Percentiles rank a stretch among this genome's conserved stretches.
Evolutionary conservation across 1,140 invertebrate species (phyloP).

Genomic region (Eupristina koningsbergeri): DNA sequence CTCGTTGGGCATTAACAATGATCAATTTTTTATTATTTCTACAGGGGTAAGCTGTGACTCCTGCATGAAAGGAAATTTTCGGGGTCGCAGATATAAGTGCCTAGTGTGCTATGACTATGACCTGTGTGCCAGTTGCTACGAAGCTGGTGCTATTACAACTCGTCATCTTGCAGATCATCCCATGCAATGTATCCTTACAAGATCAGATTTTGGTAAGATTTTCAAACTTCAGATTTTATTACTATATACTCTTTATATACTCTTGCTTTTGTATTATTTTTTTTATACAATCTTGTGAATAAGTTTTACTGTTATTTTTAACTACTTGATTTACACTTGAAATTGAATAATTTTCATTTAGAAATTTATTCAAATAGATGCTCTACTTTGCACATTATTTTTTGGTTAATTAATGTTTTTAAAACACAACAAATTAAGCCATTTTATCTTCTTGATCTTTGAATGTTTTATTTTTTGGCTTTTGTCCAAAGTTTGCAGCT

Average conservation of each 20-base stretch:
- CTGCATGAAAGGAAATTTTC: conserved; percentile 98
- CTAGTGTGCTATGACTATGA: conserved; percentile 99
- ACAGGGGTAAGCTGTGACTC: conserved; percentile 98
- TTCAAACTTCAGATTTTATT: not conserved
- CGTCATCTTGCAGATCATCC: conserved; percentile 96
- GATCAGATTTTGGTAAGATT: conserved; percentile 92
- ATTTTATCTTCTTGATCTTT: conserved; percentile 31
- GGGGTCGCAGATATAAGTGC: conserved; percentile 97
- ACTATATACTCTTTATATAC: not conserved
- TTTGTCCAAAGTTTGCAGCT: conserved; percentile 49
- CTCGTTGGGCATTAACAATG: conserved; percentile 6
- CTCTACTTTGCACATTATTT: not conserved
- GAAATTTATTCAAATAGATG: not conserved
- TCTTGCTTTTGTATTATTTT: not conserved
- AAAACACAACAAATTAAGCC: conserved; percentile 24
- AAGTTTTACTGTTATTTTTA: not conserved
- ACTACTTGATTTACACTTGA: not conserved
- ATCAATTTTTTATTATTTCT: conserved; percentile 63
- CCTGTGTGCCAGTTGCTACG: conserved; percentile 96
- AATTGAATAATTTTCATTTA: not conserved
- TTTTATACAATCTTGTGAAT: not conserved
- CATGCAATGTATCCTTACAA: conserved; percentile 98
- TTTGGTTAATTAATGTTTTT: conserved; percentile 1
- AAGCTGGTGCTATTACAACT: conserved; percentile 92
- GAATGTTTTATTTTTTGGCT: conserved; percentile 48